Evolutionary conservation across 2,113 vertebrate species (phyloP).

Genomic region (Aegithalos caudatus): DNA sequence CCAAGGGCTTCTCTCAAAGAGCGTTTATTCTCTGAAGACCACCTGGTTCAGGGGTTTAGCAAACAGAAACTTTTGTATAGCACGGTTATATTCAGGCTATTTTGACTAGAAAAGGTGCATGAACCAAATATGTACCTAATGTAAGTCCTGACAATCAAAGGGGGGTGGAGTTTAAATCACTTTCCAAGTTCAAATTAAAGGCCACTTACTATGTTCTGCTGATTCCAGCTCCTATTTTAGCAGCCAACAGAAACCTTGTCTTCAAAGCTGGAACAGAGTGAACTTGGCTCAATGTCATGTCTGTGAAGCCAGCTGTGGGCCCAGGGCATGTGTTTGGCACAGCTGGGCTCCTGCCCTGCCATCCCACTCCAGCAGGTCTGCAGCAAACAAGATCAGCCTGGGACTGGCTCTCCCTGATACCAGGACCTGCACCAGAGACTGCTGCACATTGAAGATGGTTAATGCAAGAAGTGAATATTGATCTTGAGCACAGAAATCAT

Average conservation of each 20-base stretch:
- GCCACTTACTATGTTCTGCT: neutral
- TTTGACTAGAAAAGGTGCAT: neutral
- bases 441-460: neutral
- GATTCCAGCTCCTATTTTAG: neutral
- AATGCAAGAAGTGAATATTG: neutral
- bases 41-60: neutral
- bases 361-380: neutral
- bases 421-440: neutral
- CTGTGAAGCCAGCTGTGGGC: neutral
- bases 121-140: neutral
- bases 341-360: neutral
- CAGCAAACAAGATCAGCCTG: neutral
- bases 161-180: neutral
- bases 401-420: neutral
- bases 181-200: neutral
- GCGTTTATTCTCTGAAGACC: neutral
- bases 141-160: neutral
- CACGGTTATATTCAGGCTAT: neutral
- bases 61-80: neutral
- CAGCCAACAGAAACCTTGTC: neutral
- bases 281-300: neutral
- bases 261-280: neutral
- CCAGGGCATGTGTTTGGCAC: neutral
- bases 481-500: neutral
- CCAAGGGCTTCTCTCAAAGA: neutral